Conservation (phyloP, 1,140 invertebrate species). For the Doryteuthis pealeii region DNA sequence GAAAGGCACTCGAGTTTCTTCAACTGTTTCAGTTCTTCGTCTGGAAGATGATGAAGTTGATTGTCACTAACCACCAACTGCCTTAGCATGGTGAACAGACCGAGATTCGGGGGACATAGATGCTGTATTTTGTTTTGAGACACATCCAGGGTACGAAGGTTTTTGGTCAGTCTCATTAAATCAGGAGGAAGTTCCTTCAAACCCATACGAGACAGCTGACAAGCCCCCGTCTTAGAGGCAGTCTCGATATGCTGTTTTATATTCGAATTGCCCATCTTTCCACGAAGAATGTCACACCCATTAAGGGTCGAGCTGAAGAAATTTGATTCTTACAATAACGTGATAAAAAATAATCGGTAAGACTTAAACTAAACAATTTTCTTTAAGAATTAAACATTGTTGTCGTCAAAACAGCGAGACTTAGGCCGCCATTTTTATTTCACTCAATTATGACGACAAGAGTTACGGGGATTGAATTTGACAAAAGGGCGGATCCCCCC, state of each 20-base stretch:
- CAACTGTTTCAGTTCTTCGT: constrained; percentile 72
- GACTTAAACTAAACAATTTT: too few relatives aligned
- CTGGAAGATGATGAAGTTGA: constrained; percentile 54
- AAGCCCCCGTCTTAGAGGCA: constrained; percentile 89
- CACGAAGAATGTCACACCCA: background rate
- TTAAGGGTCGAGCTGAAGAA: too few relatives aligned
- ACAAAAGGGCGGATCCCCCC: too few relatives aligned
- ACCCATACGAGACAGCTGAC: constrained; percentile 80
- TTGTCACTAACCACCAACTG: constrained; percentile 74
- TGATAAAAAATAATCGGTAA: too few relatives aligned
- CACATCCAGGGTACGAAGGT: constrained; percentile 84
- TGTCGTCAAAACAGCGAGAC: too few relatives aligned
- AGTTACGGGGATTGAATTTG: too few relatives aligned
- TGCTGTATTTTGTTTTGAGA: constrained; percentile 83
- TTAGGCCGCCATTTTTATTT: too few relatives aligned
- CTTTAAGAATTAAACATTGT: too few relatives aligned
- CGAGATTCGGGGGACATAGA: constrained; percentile 74
- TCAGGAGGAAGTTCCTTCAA: constrained; percentile 69
- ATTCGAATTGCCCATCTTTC: constrained; percentile 79
- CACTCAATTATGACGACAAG: too few relatives aligned
- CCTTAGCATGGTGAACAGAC: constrained; percentile 78
- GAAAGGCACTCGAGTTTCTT: constrained; percentile 84
- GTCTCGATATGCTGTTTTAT: constrained; percentile 89
- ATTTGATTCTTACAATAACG: too few relatives aligned
- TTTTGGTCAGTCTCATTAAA: constrained; percentile 62